These are phyloP conservation scores for Bothrops jararaca DNA, from an alignment of 2,113 vertebrate genomes.

Conservation along the genomic window DNA sequence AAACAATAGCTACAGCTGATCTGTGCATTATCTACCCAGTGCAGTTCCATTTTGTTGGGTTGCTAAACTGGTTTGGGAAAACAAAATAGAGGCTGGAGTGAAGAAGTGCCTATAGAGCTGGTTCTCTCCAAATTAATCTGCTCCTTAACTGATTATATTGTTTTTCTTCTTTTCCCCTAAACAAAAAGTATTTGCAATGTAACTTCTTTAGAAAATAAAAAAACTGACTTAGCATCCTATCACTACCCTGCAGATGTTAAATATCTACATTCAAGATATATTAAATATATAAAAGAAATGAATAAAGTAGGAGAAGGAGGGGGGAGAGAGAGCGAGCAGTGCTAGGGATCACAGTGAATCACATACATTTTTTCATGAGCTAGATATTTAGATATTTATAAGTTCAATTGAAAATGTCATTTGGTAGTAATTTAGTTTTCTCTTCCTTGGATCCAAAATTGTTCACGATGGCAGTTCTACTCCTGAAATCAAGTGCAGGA, in stretches of 20 bases:
- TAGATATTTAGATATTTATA: neutral
- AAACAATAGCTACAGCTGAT: neutral
- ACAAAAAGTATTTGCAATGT: neutral
- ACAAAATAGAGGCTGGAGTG: neutral
- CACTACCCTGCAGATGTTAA: neutral
- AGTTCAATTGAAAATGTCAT: neutral
- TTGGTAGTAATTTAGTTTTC: neutral
- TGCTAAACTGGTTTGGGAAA: neutral
- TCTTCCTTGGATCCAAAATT: neutral
- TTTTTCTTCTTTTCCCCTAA: neutral
- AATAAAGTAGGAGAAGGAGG: neutral
- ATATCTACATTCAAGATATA: neutral
- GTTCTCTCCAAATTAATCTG: neutral
- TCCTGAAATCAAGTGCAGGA: neutral
- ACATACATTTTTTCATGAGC: neutral
- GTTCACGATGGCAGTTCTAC: neutral
- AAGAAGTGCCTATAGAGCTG: neutral
- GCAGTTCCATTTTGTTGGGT: neutral
- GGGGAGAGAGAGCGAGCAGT: neutral
- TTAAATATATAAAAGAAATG: neutral
- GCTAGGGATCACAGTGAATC: neutral
- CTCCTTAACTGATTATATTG: neutral
- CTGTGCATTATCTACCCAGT: neutral
- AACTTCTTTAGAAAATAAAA: neutral
- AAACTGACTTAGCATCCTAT: neutral